Percentiles rank a stretch among this genome's conserved stretches.
These are phyloP conservation scores for Nannobrachium achirus DNA, from an alignment of 2,113 vertebrate species.

Conservation along the genomic window DNA sequence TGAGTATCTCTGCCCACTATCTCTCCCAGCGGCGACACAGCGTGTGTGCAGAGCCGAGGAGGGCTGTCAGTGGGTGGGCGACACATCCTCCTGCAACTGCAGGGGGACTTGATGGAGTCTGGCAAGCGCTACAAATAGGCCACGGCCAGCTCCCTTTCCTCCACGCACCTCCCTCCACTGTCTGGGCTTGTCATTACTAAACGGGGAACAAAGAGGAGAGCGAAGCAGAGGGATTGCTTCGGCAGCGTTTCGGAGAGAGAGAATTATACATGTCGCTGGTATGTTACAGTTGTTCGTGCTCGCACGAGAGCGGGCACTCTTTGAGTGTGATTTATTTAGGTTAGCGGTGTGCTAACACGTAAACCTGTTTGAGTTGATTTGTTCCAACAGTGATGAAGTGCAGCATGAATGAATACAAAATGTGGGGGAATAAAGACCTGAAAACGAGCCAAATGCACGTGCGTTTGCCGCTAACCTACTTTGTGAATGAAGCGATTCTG, in stretches of 20 bases:
- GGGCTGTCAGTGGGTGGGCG: slow-evolving; percentile 72
- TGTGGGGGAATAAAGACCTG: too few relatives aligned
- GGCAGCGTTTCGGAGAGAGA: slow-evolving; percentile 25
- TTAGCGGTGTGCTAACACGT: slow-evolving; percentile 27
- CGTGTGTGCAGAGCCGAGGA: slow-evolving; percentile 63
- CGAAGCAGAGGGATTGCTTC: slow-evolving; percentile 33
- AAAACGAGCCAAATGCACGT: too few relatives aligned
- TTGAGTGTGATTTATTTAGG: slow-evolving; percentile 26
- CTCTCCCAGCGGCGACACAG: slow-evolving; percentile 69
- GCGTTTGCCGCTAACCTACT: too few relatives aligned
- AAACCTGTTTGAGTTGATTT: not conserved
- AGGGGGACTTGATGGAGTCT: slow-evolving; percentile 74
- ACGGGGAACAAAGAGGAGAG: slow-evolving; percentile 59
- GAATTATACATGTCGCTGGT: slow-evolving; percentile 41
- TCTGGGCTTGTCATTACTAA: slow-evolving; percentile 68
- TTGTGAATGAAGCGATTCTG: too few relatives aligned
- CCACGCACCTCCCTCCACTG: slow-evolving; percentile 52
- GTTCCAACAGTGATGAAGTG: too few relatives aligned
- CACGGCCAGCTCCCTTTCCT: slow-evolving; percentile 62
- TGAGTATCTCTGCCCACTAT: slow-evolving; percentile 58
- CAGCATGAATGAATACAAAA: too few relatives aligned
- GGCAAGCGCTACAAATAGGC: slow-evolving; percentile 72
- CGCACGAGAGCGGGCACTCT: too few relatives aligned
- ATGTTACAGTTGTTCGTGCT: slow-evolving; percentile 33
- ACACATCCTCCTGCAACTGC: slow-evolving; percentile 66